A percentile compares a stretch with the other conserved stretches of the same genome.
These are phyloP conservation scores for Drosophila elegans DNA, from an alignment of 1,140 invertebrate genomes.

Conservation along the genomic window DNA sequence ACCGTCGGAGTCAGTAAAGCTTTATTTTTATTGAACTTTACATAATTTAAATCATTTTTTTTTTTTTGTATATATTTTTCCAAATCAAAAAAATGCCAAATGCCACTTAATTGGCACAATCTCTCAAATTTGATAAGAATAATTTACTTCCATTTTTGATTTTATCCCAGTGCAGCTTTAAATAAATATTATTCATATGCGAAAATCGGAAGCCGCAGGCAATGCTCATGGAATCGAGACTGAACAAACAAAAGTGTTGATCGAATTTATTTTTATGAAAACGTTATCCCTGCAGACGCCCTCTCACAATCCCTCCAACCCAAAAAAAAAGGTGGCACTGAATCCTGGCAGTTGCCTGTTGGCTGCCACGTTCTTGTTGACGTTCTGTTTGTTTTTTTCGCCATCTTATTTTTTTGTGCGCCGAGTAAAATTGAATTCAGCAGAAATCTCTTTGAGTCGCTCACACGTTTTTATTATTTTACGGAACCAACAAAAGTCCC, in stretches of 20 bases:
- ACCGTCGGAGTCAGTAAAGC: too few relatives aligned
- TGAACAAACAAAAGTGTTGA: slow-evolving; percentile 61
- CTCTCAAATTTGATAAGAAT: neutral
- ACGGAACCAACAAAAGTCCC: slow-evolving; percentile 54
- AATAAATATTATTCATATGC: slow-evolving; percentile 36
- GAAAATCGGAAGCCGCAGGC: slow-evolving; percentile 14
- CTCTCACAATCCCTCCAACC: neutral
- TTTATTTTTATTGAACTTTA: too few relatives aligned
- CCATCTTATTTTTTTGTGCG: slow-evolving; percentile 17
- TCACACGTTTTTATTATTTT: slow-evolving; percentile 77
- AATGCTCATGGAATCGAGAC: slow-evolving; percentile 15
- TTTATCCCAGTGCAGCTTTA: neutral
- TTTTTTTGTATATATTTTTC: too few relatives aligned
- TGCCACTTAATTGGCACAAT: neutral
- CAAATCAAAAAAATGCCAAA: too few relatives aligned
- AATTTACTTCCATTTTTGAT: slow-evolving; percentile 11
- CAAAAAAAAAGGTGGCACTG: neutral
- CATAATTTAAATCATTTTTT: too few relatives aligned
- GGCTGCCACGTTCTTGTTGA: slow-evolving; percentile 61
- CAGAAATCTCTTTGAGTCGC: slow-evolving; percentile 72
- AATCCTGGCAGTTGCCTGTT: slow-evolving; percentile 23
- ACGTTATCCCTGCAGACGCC: slow-evolving; percentile 55
- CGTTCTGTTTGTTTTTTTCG: slow-evolving; percentile 30
- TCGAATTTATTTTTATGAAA: slow-evolving; percentile 78
- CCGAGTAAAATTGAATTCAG: slow-evolving; percentile 72